A percentile compares a stretch with the other conserved stretches of the same genome.
Conservation (phyloP, 2,888 invertebrate species). For the Nomada fucata region DNA sequence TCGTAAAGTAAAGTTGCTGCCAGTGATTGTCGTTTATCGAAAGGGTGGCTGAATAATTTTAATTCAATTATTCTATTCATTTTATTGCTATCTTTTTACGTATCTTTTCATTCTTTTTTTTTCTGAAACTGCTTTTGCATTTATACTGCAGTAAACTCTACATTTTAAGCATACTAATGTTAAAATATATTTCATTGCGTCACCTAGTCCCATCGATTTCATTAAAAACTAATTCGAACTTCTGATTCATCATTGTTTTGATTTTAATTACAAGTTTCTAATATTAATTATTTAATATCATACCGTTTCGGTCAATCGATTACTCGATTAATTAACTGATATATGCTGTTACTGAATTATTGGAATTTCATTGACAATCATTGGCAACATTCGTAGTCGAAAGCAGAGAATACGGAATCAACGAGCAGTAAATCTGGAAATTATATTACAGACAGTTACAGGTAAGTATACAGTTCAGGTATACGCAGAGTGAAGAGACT, state of each 20-base stretch:
- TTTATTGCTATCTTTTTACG: no score
- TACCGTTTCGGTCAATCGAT: background rate
- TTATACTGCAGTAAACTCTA: no score
- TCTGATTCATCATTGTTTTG: no score
- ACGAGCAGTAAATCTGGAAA: slow-evolving; percentile 30
- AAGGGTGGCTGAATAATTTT: no score
- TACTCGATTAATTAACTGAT: background rate
- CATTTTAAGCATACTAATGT: no score
- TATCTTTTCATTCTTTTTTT: no score
- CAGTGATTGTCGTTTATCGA: background rate
- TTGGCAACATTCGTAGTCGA: slow-evolving; percentile 23
- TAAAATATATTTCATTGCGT: no score
- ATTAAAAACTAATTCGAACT: no score
- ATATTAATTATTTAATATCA: background rate
- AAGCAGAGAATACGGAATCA: slow-evolving; percentile 23
- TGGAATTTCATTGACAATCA: background rate
- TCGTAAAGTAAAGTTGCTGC: background rate
- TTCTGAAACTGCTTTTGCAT: no score
- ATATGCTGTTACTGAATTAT: background rate
- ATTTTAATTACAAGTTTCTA: no score
- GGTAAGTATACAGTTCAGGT: slow-evolving; percentile 19
- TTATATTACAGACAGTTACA: slow-evolving; percentile 40
- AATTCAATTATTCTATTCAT: no score
- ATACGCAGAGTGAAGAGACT: slow-evolving; percentile 23
- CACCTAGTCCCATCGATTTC: no score